phyloP scores from a whole-genome alignment of 2,113 vertebrate species.

The Charina bottae region DNA sequence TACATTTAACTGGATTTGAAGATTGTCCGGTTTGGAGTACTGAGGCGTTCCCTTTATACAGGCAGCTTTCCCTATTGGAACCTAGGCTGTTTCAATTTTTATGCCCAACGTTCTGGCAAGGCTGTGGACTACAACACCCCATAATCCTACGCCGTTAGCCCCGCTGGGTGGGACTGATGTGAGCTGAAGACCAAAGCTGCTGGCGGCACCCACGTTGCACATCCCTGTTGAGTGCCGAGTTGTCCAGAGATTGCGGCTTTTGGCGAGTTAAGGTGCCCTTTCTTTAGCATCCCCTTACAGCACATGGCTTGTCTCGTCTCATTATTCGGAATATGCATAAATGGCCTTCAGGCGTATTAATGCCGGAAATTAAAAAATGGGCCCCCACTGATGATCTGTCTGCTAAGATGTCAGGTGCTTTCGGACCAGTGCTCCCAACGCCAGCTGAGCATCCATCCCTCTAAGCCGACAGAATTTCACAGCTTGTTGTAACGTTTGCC shows the following conservation, averaged over 20 bases:
- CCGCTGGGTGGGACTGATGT: neutral
- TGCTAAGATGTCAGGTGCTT: neutral
- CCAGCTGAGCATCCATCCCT: neutral
- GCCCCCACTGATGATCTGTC: slow-evolving; percentile 13
- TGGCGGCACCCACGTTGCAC: too few relatives aligned
- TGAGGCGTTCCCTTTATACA: neutral
- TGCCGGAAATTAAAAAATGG: slow-evolving; percentile 34
- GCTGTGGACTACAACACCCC: neutral
- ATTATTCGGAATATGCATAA: neutral
- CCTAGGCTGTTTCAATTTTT: neutral
- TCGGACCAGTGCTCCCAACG: neutral
- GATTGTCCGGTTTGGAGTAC: neutral
- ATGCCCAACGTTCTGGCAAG: neutral
- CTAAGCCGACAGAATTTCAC: neutral
- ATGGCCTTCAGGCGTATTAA: slow-evolving; percentile 21
- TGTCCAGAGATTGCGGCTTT: neutral
- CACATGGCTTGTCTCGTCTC: slow-evolving; percentile 8
- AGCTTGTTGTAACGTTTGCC: neutral
- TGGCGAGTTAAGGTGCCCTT: neutral
- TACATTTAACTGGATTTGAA: neutral
- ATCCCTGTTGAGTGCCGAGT: neutral
- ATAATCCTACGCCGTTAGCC: neutral
- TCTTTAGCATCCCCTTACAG: neutral
- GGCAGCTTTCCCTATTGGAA: neutral
- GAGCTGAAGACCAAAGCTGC: neutral